phyloP scores from a whole-genome alignment of 2,888 invertebrate species.

The Hypomecis atomaria region DNA sequence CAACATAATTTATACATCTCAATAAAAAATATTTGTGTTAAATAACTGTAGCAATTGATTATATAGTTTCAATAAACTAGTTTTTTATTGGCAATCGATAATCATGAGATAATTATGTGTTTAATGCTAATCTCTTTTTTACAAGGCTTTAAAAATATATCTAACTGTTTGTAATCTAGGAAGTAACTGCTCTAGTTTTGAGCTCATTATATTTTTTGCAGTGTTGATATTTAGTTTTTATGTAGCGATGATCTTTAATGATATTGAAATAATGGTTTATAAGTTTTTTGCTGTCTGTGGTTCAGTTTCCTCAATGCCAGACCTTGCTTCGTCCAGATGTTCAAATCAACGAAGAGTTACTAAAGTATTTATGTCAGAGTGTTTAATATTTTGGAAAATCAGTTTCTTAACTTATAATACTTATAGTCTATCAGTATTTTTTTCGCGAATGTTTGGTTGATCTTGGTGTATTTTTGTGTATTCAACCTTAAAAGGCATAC shows the following conservation, averaged over 20 bases:
- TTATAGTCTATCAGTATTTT: too few relatives aligned
- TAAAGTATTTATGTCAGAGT: conserved; percentile 50
- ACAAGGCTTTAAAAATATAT: conserved; percentile 30
- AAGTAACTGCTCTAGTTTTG: conserved; percentile 65
- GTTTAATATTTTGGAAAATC: not conserved
- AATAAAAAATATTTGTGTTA: conserved; percentile 30
- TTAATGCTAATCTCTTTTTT: conserved; percentile 51
- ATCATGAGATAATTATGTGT: conserved; percentile 35
- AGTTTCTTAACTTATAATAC: too few relatives aligned
- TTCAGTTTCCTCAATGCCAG: conserved; percentile 74
- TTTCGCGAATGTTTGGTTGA: too few relatives aligned
- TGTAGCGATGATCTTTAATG: conserved; percentile 66
- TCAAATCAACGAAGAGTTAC: conserved; percentile 56
- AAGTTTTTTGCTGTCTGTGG: conserved; percentile 65
- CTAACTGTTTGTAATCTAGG: conserved; percentile 68
- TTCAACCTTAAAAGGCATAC: too few relatives aligned
- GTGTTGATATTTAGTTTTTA: conserved; percentile 43
- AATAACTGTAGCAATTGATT: conserved; percentile 41
- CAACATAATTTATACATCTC: conserved; percentile 9
- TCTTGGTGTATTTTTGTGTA: too few relatives aligned
- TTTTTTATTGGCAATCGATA: conserved; percentile 42
- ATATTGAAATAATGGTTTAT: conserved; percentile 68
- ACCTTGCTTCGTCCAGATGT: conserved; percentile 78
- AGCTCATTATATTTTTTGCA: conserved; percentile 53
- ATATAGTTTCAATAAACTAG: conserved; percentile 36